A percentile compares a stretch with the other conserved stretches of the same genome.
Evolutionary conservation across 2,113 vertebrate genomes (phyloP).

Genomic region (Falcunculus frontatus): DNA sequence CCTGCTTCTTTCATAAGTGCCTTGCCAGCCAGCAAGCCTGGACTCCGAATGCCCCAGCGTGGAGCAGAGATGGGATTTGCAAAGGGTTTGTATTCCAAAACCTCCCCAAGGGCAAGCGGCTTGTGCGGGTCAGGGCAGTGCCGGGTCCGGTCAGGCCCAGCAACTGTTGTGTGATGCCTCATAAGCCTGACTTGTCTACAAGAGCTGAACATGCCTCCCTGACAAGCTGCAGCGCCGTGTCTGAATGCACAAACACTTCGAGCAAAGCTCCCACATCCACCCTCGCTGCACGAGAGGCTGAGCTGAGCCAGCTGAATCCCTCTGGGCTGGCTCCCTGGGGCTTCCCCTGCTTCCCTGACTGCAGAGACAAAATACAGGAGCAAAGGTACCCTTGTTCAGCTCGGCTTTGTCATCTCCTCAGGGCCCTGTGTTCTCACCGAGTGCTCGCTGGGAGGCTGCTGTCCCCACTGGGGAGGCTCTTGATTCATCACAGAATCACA

Average conservation of each 20-base stretch:
- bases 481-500: background rate
- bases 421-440: rapidly evolving
- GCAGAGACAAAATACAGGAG: background rate
- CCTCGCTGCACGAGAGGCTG: background rate
- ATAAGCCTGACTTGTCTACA: background rate
- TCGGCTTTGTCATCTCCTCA: background rate
- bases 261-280: background rate
- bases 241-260: background rate
- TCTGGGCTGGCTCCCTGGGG: background rate
- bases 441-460: background rate
- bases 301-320: background rate
- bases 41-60: rapidly evolving
- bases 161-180: background rate
- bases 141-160: background rate
- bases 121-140: background rate
- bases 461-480: background rate
- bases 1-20: background rate
- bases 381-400: background rate
- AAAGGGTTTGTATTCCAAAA: background rate
- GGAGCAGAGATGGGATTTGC: background rate
- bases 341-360: background rate
- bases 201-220: background rate
- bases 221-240: background rate
- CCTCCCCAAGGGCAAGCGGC: background rate
- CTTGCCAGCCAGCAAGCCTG: background rate